Percentiles rank a stretch among this genome's conserved stretches.
Evolutionary conservation across 2,797 vertebrate species (phyloP).

Genomic region (Siniperca obscura): DNA sequence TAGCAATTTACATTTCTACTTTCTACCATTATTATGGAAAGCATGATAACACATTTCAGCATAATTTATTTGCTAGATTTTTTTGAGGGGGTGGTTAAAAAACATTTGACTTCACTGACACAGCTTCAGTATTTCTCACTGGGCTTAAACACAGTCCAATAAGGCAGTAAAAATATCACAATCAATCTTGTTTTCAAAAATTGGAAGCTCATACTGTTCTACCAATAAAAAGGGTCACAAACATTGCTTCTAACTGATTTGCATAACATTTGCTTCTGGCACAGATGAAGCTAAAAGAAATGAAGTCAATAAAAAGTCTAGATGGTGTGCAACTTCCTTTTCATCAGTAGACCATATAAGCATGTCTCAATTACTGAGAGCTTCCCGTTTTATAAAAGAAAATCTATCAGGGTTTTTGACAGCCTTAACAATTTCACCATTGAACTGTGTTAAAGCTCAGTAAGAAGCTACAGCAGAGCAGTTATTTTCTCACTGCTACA

Average conservation of each 20-base stretch:
- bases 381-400: not conserved
- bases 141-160: not conserved
- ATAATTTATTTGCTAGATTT: no score
- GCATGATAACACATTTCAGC: no score
- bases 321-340: not conserved
- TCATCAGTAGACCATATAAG: not conserved
- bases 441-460: constrained; percentile 5
- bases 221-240: not conserved
- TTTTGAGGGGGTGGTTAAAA: no score
- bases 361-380: not conserved
- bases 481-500: not conserved
- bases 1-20: not conserved
- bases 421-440: not conserved
- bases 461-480: not conserved
- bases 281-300: not conserved
- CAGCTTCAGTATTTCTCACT: not conserved
- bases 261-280: not conserved
- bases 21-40: no score
- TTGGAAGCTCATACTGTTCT: not conserved
- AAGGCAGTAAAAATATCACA: not conserved
- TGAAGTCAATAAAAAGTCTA: not conserved
- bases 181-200: not conserved
- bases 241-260: not conserved
- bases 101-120: no score
- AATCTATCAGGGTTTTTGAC: not conserved